Conservation (phyloP, 2,113 vertebrate species). For the Python bivittatus region DNA sequence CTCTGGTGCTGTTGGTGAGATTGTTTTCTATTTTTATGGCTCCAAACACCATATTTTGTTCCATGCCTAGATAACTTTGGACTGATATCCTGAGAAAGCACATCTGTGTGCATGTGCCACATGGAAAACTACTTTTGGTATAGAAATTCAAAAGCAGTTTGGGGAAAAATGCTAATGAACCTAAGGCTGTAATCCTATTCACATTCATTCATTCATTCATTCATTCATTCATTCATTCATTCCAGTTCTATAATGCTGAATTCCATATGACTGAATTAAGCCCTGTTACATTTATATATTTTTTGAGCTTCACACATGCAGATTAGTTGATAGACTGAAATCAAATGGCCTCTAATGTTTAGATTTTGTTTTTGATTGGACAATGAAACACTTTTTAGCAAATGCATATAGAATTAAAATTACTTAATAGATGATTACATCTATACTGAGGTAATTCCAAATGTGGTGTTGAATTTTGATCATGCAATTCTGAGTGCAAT, state of each 20-base stretch:
- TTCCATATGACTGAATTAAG: background rate
- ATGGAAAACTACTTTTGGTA: background rate
- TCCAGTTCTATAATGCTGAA: background rate
- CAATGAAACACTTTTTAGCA: background rate
- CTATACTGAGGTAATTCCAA: background rate
- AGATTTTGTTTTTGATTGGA: background rate
- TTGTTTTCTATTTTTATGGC: background rate
- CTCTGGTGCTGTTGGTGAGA: background rate
- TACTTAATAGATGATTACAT: background rate
- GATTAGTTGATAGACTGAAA: background rate
- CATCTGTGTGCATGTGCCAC: background rate
- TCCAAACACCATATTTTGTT: background rate
- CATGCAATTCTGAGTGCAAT: background rate
- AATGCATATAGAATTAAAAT: background rate
- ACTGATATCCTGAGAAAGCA: background rate
- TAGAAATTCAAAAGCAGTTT: background rate
- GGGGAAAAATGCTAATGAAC: background rate
- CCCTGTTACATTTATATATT: background rate
- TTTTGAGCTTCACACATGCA: background rate
- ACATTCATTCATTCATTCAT: background rate
- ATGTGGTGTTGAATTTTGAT: background rate
- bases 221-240: background rate
- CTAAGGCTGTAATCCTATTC: background rate
- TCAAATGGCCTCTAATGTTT: background rate
- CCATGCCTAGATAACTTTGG: background rate